Base-by-base conservation (phyloP, 2,797 vertebrate species). In the Amphiprion clarkii region DNA sequence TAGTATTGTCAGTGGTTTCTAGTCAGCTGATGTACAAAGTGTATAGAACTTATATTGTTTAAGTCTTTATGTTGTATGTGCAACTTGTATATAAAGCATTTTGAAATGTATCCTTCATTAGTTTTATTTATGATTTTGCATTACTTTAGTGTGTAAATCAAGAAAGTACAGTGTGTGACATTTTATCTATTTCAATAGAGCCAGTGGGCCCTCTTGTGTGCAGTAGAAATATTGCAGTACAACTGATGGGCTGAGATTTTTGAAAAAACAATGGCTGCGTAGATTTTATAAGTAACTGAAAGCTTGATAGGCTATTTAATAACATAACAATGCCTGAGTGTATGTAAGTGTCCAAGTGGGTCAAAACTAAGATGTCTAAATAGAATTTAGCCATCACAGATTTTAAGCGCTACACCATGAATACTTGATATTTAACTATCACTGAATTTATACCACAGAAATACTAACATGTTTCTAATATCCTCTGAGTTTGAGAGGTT, bases 61-160 rank as follows among this genome's bases (percentile, higher is more conserved):
- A 93, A 91, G 90, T 93, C 95, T 91, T 85, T 89, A 90, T 89
- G 90, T 92, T 89, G 78, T 92, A 84, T 86, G 89, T 92, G 93
- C 92, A 80, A 90, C 87, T 95, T 96, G 94, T 95, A 95, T 85
- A 96, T 95, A 94, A 95, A 95, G 90, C 93, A 94, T 95, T 96
- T 95, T 95, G 87, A 95, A 95, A 93, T 65, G 71, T 89, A 84
- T 12, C 17, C 13, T 48, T 33, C 31, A 6, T 48, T 21, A 6
- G 27, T 13, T 73, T 65, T 16, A 4, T 71, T 63, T 33, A 8
- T 71, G 44, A 42, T 25, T 53, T 53, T 42, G 4, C 25, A 2
- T 49, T 2, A 42, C 2, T 1, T 49, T 6, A 19, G 3, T 59
- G 39, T 56, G 11, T 14, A 29, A 52, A 49, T 9, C 33, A 33